Evolutionary conservation across 2,113 vertebrate genomes (phyloP).

Genomic region (Arenaria interpres): DNA sequence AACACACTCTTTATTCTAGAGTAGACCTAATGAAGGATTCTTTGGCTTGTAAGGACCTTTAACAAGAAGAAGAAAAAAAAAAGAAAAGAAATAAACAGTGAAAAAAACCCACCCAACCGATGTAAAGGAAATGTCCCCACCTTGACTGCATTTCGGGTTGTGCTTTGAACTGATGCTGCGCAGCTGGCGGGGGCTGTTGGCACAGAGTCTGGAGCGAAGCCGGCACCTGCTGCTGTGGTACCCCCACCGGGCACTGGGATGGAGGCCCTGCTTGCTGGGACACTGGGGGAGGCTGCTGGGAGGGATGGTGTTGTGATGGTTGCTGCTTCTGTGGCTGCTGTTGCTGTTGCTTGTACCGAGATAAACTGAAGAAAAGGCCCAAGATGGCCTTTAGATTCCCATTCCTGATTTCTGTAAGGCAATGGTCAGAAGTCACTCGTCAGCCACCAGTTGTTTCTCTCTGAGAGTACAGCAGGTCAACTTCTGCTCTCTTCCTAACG

Average conservation of each 20-base stretch:
- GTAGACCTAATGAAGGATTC: neutral
- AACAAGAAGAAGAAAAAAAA: neutral
- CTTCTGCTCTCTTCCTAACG: fast-evolving
- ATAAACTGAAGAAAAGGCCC: conserved; percentile 97
- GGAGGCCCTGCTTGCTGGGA: conserved; percentile 65
- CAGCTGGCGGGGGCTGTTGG: conserved; percentile 74
- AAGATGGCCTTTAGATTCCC: conserved; percentile 98
- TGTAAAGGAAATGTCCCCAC: conserved; percentile 67
- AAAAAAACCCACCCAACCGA: neutral
- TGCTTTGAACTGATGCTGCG: conserved; percentile 78
- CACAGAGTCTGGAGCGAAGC: conserved; percentile 69
- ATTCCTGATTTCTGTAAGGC: conserved; percentile 94
- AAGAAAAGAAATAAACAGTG: neutral
- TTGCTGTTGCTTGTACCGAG: conserved; percentile 95
- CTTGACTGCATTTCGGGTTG: conserved; percentile 97
- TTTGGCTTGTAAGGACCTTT: neutral
- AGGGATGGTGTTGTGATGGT: conserved; percentile 42
- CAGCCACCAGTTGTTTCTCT: neutral
- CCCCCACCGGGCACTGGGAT: conserved; percentile 70
- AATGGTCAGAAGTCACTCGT: conserved; percentile 17
- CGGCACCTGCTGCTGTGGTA: conserved; percentile 60
- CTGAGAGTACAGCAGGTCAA: neutral
- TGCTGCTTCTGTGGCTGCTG: conserved; percentile 81
- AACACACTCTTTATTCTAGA: neutral
- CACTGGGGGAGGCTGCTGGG: conserved; percentile 37